These are phyloP conservation scores for Lymantria dispar DNA, from an alignment of 2,888 invertebrate genomes.

Conservation along the genomic window DNA sequence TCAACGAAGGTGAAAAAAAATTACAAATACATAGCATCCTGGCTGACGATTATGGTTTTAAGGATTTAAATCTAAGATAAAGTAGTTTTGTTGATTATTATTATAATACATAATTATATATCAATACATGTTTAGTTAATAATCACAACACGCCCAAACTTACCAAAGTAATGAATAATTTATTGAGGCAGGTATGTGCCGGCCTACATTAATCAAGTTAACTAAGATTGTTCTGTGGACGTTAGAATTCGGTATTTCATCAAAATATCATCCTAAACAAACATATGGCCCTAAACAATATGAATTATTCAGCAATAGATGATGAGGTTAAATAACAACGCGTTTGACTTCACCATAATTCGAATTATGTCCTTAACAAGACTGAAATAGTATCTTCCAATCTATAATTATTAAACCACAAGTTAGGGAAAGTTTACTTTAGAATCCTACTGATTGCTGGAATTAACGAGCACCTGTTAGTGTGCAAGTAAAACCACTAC, in stretches of 20 bases:
- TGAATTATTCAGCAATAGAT: conserved; percentile 61
- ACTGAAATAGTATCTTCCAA: conserved; percentile 19
- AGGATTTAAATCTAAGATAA: too few relatives aligned
- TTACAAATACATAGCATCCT: too few relatives aligned
- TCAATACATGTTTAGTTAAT: background rate
- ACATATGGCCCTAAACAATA: conserved; percentile 57
- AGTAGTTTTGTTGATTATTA: too few relatives aligned
- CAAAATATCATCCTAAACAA: conserved; percentile 70
- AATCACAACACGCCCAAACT: background rate
- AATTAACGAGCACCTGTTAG: conserved; percentile 11
- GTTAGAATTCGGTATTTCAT: conserved; percentile 45
- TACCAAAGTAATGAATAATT: conserved; percentile 32
- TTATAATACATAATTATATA: background rate
- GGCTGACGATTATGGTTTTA: too few relatives aligned
- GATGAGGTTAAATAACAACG: conserved; percentile 46
- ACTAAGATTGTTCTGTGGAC: conserved; percentile 42
- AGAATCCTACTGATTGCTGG: conserved; percentile 21
- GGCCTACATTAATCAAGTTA: conserved; percentile 54
- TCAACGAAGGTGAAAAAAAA: too few relatives aligned
- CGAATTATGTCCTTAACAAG: conserved; percentile 25
- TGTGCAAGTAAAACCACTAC: too few relatives aligned
- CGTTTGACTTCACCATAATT: conserved; percentile 31
- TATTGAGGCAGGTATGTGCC: conserved; percentile 31
- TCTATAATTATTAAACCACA: conserved; percentile 31
- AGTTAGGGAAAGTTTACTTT: conserved; percentile 21